A percentile compares a stretch with the other conserved stretches of the same genome.
Evolutionary conservation across 2,888 invertebrate species (phyloP).

Genomic region (Pteria penguin): DNA sequence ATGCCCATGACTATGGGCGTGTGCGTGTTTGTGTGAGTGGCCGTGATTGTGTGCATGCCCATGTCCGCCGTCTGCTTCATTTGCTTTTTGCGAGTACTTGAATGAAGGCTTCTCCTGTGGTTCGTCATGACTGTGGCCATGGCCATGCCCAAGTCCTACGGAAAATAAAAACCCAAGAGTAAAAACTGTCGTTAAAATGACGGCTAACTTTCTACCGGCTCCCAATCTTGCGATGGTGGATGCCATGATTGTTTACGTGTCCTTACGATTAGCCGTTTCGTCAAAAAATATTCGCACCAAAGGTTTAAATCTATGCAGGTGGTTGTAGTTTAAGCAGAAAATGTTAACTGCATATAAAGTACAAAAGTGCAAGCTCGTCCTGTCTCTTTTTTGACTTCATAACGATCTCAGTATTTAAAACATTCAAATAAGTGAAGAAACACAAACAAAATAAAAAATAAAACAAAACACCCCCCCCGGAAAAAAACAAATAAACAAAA

Average conservation of each 20-base stretch:
- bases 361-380: too few relatives aligned
- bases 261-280: slow-evolving; percentile 2
- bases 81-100: slow-evolving; percentile 90
- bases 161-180: slow-evolving; percentile 1
- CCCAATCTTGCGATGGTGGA: slow-evolving; percentile 14
- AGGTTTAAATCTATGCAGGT: too few relatives aligned
- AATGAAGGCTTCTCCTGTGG: slow-evolving; percentile 83
- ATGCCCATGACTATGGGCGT: slow-evolving; percentile 56
- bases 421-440: too few relatives aligned
- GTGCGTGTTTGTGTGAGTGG: slow-evolving; percentile 55
- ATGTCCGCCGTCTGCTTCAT: slow-evolving; percentile 74
- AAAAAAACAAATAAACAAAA: too few relatives aligned
- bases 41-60: slow-evolving; percentile 47
- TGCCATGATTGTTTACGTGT: slow-evolving; percentile 23
- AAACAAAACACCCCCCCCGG: too few relatives aligned
- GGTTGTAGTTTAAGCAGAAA: too few relatives aligned
- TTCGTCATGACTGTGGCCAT: slow-evolving; percentile 43
- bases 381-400: too few relatives aligned
- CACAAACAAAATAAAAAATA: too few relatives aligned
- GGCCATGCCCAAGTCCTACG: slow-evolving; percentile 33
- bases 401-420: too few relatives aligned
- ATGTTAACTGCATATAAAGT: too few relatives aligned
- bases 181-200: background rate
- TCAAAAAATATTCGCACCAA: too few relatives aligned
- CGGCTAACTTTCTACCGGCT: background rate